Base-by-base conservation (phyloP, 2,797 vertebrate genomes). In the Sciurus vulgaris region DNA sequence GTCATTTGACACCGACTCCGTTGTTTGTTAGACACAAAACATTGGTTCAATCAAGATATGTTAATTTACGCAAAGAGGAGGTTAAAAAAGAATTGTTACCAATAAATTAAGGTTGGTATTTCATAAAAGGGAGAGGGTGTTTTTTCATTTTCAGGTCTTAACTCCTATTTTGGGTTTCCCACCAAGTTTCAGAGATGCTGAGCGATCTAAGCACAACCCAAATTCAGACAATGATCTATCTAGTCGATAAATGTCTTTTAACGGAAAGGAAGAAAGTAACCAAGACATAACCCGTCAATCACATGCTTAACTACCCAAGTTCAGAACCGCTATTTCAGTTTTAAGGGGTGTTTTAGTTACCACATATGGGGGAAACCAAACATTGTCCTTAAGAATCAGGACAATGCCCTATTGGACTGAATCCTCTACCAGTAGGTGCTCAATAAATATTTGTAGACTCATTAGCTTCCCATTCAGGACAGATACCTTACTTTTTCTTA, bases 101-200 rank as follows among this genome's bases (percentile, higher is more conserved):
- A 61, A 61, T 7, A 61, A 61, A 10, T 38, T 11, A 13, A 94
- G 69, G n/a, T 61, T 30, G 18, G 14, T 73, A 28, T 90, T 89
- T 89, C 44, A 83, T 65, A 65, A 79, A 70, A 83, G 47, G 51
- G 20, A 78, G 35, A 56, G 44, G 3, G 35, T 38, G 77, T 78
- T 83, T 91, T 30, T 89, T 72, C 56, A 78, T 90, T n/a, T 94
- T 94, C 79, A 56, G 35, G 41, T 92, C 65, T 87, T 84, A 94
- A 95, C 17, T 44, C 47, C 56, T 87, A 73, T 87, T 91, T 96
- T 47, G 61, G 17, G 44, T 92, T 96, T 93, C 54, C 70, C 49
- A 84, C 44, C 73, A 96, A 87, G 47, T 93, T 91, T 91, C 72
- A 5, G 35, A 94, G 30, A 87, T 47, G 28, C 20, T 51, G 33